Percentiles rank a stretch among this genome's conserved stretches.
Evolutionary conservation across 2,113 vertebrate genomes (phyloP).

Genomic region (Corvus cornix): DNA sequence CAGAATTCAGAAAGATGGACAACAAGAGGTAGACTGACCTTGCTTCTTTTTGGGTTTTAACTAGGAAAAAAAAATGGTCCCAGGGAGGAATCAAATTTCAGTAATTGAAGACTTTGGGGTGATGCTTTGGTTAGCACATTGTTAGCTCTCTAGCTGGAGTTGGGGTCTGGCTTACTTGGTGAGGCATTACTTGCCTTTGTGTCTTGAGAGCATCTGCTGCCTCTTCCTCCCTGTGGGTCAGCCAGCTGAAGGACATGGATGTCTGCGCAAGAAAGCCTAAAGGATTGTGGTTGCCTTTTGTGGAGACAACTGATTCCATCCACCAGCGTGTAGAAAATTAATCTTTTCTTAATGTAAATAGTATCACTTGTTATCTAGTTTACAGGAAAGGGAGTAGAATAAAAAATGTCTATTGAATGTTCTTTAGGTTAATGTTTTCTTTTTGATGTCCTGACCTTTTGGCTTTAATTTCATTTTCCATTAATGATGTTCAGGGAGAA

Average conservation of each 20-base stretch:
- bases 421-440: not conserved
- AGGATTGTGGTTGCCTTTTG: not conserved
- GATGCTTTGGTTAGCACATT: fast-evolving
- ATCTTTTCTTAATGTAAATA: not conserved
- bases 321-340: not conserved
- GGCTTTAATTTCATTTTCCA: not conserved
- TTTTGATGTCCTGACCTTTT: not conserved
- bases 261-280: not conserved
- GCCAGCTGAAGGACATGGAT: not conserved
- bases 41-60: not conserved
- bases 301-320: not conserved
- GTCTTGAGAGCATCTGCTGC: not conserved
- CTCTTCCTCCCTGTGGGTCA: not conserved
- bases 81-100: not conserved
- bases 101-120: not conserved
- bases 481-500: not conserved
- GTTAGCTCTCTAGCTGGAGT: not conserved
- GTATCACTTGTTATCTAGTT: not conserved
- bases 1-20: not conserved
- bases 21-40: not conserved
- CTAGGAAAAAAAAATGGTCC: not conserved
- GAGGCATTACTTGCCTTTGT: not conserved
- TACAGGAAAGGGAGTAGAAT: not conserved
- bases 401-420: not conserved
- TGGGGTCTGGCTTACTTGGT: not conserved